These are phyloP conservation scores for Dryadula phaetusa DNA, from an alignment of 2,888 invertebrate genomes.

Conservation along the genomic window DNA sequence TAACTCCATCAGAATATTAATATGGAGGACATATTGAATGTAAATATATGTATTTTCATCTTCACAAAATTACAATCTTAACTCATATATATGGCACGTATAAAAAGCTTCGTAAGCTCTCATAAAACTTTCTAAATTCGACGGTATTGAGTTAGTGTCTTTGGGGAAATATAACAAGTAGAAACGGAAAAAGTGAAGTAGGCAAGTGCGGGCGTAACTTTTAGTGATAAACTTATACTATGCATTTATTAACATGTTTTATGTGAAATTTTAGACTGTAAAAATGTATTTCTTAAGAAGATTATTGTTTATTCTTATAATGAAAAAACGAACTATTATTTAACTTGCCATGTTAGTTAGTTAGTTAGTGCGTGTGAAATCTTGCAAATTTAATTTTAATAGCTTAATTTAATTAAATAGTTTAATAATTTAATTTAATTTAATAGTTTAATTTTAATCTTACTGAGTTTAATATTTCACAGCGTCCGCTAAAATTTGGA, in stretches of 20 bases:
- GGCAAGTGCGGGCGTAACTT: constrained; percentile 6
- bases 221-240: neutral
- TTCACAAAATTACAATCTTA: constrained; percentile 24
- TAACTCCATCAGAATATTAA: neutral
- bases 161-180: constrained; percentile 28
- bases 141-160: constrained; percentile 28
- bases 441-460: too few species aligned
- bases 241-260: constrained; percentile 6
- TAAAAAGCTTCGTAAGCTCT: constrained; percentile 22
- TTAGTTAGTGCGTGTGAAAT: too few species aligned
- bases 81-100: constrained; percentile 20
- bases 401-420: too few species aligned
- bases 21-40: constrained; percentile 1
- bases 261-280: neutral
- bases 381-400: too few species aligned
- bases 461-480: too few species aligned
- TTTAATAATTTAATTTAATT: too few species aligned
- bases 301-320: too few species aligned
- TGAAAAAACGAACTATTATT: too few species aligned
- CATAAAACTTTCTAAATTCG: constrained; percentile 31
- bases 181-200: constrained; percentile 7
- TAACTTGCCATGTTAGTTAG: too few species aligned
- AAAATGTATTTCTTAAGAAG: too few species aligned
- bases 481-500: too few species aligned
- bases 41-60: constrained; percentile 16